Conservation (phyloP, 2,113 vertebrate species). For the Silurus meridionalis region DNA sequence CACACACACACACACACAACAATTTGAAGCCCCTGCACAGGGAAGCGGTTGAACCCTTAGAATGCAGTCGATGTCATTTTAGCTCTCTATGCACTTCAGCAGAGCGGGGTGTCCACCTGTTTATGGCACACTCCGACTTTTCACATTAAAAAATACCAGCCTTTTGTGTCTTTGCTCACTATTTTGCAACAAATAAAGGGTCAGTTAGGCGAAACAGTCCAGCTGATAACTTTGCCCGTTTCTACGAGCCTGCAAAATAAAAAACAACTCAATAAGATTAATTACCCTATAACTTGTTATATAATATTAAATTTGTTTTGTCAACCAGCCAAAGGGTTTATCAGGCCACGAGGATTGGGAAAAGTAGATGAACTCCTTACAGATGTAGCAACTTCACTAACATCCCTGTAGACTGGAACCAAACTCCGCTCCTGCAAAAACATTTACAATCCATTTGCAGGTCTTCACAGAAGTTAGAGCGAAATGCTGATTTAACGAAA, state of each 20-base stretch:
- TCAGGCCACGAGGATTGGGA: not conserved
- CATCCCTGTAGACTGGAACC: not conserved
- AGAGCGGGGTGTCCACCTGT: constrained; percentile 70
- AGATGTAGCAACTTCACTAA: constrained; percentile 1
- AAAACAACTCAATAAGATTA: not conserved
- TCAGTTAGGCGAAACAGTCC: not conserved
- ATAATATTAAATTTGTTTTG: not conserved
- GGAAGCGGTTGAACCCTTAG: constrained; percentile 73
- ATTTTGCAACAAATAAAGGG: constrained; percentile 21
- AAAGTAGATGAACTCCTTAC: not conserved
- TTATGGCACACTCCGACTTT: constrained; percentile 59
- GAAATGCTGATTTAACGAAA: not conserved
- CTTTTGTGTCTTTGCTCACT: constrained; percentile 21
- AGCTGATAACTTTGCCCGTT: not conserved
- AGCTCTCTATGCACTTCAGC: constrained; percentile 68
- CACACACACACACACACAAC: constrained; percentile 62
- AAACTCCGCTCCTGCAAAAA: not conserved
- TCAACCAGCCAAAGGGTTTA: not conserved
- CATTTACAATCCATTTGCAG: not conserved
- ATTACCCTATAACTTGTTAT: not conserved
- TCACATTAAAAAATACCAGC: constrained; percentile 41
- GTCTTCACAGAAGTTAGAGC: constrained; percentile 2
- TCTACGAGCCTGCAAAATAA: no score
- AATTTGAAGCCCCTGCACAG: constrained; percentile 72
- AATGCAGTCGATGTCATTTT: constrained; percentile 74